Conservation (phyloP, 23 tunicate genomes). For the Ascidia mentula region DNA sequence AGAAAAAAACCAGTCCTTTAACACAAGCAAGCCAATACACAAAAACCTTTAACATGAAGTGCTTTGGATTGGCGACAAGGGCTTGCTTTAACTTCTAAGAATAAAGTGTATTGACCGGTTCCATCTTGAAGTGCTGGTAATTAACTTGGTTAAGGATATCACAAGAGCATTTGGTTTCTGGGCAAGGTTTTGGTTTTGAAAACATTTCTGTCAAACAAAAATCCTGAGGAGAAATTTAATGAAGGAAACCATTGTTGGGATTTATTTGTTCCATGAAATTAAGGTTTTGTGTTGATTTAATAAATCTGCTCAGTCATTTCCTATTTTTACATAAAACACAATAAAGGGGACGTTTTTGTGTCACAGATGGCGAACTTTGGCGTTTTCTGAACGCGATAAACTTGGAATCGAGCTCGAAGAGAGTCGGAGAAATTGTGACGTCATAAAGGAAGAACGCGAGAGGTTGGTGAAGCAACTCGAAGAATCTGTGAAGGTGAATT, state of each 20-base stretch:
- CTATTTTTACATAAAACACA: no score
- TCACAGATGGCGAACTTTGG: conserved; percentile 79
- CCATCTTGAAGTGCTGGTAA: background rate
- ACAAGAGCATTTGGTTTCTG: no score
- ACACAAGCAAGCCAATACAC: background rate
- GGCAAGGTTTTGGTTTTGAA: no score
- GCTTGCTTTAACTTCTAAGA: background rate
- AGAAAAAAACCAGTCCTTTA: background rate
- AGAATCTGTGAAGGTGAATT: conserved; percentile 63
- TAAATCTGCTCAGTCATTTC: no score
- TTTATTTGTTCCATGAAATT: no score
- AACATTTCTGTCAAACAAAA: no score
- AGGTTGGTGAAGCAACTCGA: conserved; percentile 75
- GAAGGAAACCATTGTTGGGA: no score
- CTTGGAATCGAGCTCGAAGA: conserved; percentile 63
- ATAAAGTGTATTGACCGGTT: background rate
- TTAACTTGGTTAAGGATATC: background rate
- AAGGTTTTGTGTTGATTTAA: no score
- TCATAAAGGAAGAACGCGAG: conserved; percentile 66
- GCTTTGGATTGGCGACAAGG: background rate
- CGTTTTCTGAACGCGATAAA: conserved; percentile 85
- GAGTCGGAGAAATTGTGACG: conserved; percentile 38
- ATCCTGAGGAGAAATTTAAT: no score
- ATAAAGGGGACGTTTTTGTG: no score
- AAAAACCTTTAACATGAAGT: background rate